Conservation (phyloP, 2,888 invertebrate genomes). For the Sepioteuthis lessoniana region DNA sequence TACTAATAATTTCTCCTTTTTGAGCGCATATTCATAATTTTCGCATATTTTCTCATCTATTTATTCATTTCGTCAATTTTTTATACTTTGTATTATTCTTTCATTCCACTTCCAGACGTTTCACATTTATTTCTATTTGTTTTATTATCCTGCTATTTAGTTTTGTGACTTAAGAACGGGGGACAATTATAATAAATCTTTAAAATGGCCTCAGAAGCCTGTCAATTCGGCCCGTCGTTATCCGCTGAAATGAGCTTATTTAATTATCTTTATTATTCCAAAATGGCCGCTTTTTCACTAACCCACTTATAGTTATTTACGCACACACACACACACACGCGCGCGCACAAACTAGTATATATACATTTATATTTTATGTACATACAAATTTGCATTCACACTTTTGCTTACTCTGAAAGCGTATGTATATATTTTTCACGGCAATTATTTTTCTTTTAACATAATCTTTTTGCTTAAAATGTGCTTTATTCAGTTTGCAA, state of each 20-base stretch:
- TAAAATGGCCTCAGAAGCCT: not conserved
- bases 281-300: not conserved
- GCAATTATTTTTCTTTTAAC: too few relatives aligned
- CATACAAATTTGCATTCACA: too few relatives aligned
- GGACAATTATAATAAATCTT: slow-evolving; percentile 20
- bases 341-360: not conserved
- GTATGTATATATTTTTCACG: too few relatives aligned
- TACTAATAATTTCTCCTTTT: not conserved
- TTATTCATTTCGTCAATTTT: slow-evolving; percentile 11
- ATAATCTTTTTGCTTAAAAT: too few relatives aligned
- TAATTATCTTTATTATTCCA: not conserved
- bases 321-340: not conserved
- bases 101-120: not conserved
- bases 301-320: not conserved
- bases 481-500: too few relatives aligned
- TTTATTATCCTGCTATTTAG: slow-evolving; percentile 7
- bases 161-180: not conserved
- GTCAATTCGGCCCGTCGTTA: not conserved
- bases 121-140: slow-evolving; percentile 23
- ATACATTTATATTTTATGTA: too few relatives aligned
- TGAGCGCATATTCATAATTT: not conserved
- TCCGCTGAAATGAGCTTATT: not conserved
- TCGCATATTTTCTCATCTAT: not conserved
- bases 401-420: too few relatives aligned
- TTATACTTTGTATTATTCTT: not conserved